Percentiles rank a stretch among this genome's conserved stretches.
Evolutionary conservation across 2,113 vertebrate species (phyloP).

Genomic region (Myxocyprinus asiaticus): DNA sequence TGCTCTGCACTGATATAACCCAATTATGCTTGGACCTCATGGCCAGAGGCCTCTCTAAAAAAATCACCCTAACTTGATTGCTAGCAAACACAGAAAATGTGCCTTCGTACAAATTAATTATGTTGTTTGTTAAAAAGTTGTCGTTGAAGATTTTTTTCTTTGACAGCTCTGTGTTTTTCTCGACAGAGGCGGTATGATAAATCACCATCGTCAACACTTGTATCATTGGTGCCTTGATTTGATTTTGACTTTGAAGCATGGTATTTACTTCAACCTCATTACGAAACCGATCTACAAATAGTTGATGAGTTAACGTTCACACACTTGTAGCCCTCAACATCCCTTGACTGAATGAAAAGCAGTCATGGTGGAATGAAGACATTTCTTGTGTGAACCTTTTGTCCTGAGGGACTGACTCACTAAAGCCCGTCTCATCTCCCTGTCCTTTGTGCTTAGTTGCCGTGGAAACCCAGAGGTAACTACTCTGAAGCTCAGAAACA

Average conservation of each 20-base stretch:
- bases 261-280: too few species aligned
- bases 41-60: conserved; percentile 50
- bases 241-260: not conserved
- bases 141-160: conserved; percentile 19
- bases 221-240: conserved; percentile 1
- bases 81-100: conserved; percentile 35
- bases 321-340: not conserved
- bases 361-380: conserved; percentile 38
- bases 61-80: conserved; percentile 52
- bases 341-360: conserved; percentile 20
- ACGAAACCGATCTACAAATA: too few species aligned
- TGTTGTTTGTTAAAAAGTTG: conserved; percentile 26
- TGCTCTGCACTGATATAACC: conserved; percentile 57
- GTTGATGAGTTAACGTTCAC: not conserved
- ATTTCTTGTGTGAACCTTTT: conserved; percentile 34
- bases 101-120: conserved; percentile 43
- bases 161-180: conserved; percentile 24
- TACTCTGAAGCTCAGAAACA: conserved; percentile 60
- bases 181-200: not conserved
- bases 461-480: conserved; percentile 75
- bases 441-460: conserved; percentile 74
- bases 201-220: not conserved
- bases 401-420: conserved; percentile 48
- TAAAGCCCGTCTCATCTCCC: conserved; percentile 65
- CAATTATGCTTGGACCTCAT: conserved; percentile 60